A percentile compares a stretch with the other conserved stretches of the same genome.
These are phyloP conservation scores for Mylabris phalerata DNA, from an alignment of 1,140 invertebrate species.

Conservation along the genomic window DNA sequence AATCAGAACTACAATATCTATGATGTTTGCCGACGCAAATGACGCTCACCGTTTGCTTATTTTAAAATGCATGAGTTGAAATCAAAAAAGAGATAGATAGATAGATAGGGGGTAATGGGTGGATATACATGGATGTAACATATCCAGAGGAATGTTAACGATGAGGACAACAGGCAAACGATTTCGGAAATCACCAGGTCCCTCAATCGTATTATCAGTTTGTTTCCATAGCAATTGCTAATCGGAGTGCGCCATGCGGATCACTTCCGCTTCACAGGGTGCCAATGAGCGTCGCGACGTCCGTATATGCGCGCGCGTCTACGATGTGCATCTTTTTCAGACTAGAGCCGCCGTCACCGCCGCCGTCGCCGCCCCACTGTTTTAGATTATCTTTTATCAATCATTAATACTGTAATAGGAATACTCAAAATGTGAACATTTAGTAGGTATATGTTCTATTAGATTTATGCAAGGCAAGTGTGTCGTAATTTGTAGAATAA, in stretches of 20 bases:
- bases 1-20: too few species aligned
- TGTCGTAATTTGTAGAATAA: too few species aligned
- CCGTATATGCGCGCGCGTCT: conserved; percentile 19
- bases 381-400: too few species aligned
- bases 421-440: too few species aligned
- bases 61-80: conserved; percentile 27
- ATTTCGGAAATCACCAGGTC: conserved; percentile 2
- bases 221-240: conserved; percentile 57
- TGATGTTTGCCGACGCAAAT: conserved; percentile 29
- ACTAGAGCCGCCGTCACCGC: too few species aligned
- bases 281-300: conserved; percentile 32
- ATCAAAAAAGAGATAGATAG: conserved; percentile 13
- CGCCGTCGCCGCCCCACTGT: too few species aligned
- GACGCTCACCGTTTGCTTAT: conserved; percentile 19
- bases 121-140: not conserved
- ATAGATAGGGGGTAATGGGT: conserved; percentile 7
- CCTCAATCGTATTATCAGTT: conserved; percentile 50
- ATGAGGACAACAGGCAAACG: not conserved
- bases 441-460: too few species aligned
- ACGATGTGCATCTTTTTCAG: not conserved
- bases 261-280: conserved; percentile 39
- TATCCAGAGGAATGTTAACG: not conserved
- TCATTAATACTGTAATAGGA: too few species aligned
- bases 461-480: too few species aligned
- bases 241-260: conserved; percentile 45